Base-by-base conservation (phyloP, 2,113 vertebrate species). In the Strix uralensis region DNA sequence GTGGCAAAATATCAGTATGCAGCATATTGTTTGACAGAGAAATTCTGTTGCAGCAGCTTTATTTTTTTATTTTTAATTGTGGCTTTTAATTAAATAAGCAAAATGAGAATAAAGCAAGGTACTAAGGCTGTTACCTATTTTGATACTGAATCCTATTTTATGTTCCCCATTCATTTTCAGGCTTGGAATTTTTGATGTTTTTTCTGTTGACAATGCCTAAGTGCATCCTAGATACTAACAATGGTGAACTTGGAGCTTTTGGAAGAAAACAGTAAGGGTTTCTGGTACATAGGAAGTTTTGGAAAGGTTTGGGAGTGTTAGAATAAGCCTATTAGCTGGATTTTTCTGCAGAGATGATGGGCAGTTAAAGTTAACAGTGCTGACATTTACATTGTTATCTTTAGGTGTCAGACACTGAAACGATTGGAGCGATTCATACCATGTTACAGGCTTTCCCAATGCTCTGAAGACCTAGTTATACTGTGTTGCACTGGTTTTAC, bases 401-500 rank as follows among this genome's bases (percentile, higher is more conserved):
- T 34, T 59, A 66, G 21, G 10, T 38, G 5, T 36, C 61, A 30
- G 58, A 27, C 10, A n/a, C 3, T 42, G 49, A 49, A 78, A 66
- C 19, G 25, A 29, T 7, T 55, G 30, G 36, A 65, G 40, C 9
- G 27, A 10, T 51, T 88, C 22, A 34, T 73, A 16, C 9, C 0
- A 0, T 8, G 8, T 82, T 72, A 11, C 7, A 47, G 42, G 4
- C 8, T 69, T 22, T 58, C 27, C 5, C 9, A 22, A 0, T 34
- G 63, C 44, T 51, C 26, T 15, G 67, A 58, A 52, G 40, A 16
- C 16, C 32, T 0, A 0, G 0, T 67, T 66, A 12, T 9, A 8
- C 10, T 42, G 6, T 38, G 6, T 49, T 72, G 4, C 0, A 1
- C 3, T 80, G 13, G 11, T 69, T 97, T 94, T 80, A 15, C 20